Evolutionary conservation across 2,888 invertebrate genomes (phyloP), one percentile per base, ranked within the genome.

Genomic region (Halocaridina rubra): DNA sequence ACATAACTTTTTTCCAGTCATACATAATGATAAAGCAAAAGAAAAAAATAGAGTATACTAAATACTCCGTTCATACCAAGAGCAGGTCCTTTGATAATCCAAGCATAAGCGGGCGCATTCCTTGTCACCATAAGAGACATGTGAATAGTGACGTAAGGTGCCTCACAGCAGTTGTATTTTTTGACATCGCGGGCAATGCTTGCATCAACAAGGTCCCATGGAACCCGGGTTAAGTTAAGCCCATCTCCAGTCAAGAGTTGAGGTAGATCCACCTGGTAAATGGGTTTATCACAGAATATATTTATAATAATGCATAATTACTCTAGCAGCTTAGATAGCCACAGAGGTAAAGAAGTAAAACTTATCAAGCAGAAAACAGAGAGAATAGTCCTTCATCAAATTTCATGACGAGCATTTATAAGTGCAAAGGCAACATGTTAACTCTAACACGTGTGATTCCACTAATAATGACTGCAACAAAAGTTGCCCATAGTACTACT

Each of bases 131-230:
- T 87, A 89, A 94, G 93, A 13, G 91, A 92, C 86, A 93, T 92
- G 82, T 92, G 91, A 61, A 94, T 89, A 89, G 93, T 93, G 0
- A 94, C 93, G 89, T 93, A 94, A 0, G 94, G 92, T 88, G 94
- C 93, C 0, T 93, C 92, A 87, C 92, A 93, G 84, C 92, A 93
- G 0, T 90, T 90, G 89, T 92, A 94, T 80, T 91, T 91, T 2
- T 93, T 93, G 0, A 91, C 89, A 53, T 92, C 89, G 75, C 92
- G 92, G n/a, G 91, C 90, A 24, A 92, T 90, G 0, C 90, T 90
- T 0, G 92, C 91, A 10, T 80, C 90, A 33, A 92, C 86, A 46
- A 95, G 89, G 74, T 92, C 91, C 94, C 94, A 95, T 13, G 22
- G 30, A 69, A 93, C 93, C 0, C 93, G 93, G 19, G 93, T 93